Percentiles rank a stretch among this genome's conserved stretches.
Conservation (phyloP, 2,888 invertebrate genomes). For the Eudemis profundana region DNA sequence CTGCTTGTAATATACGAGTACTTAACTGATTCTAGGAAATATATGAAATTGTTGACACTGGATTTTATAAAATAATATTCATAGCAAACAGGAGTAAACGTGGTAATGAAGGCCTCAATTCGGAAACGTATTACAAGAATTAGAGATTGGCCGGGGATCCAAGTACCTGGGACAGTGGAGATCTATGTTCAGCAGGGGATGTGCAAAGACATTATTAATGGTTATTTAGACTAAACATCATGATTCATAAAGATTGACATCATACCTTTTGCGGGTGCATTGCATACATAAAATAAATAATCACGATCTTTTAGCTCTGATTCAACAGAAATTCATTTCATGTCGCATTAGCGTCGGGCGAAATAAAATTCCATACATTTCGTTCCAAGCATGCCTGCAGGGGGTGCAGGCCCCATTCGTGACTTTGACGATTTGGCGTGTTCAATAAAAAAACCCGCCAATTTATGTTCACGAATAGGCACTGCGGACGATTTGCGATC, state of each 20-base stretch:
- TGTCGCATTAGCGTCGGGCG: slow-evolving; percentile 35
- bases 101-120: too few species aligned
- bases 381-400: slow-evolving; percentile 33
- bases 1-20: slow-evolving; percentile 12
- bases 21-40: too few species aligned
- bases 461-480: slow-evolving; percentile 48
- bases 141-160: too few species aligned
- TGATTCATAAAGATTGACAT: background rate
- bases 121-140: too few species aligned
- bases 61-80: too few species aligned
- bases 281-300: slow-evolving; percentile 14
- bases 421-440: slow-evolving; percentile 48
- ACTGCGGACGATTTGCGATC: slow-evolving; percentile 47
- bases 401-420: slow-evolving; percentile 44
- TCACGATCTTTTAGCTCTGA: slow-evolving; percentile 19
- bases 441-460: slow-evolving; percentile 46
- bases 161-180: too few species aligned
- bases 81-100: too few species aligned
- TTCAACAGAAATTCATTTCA: slow-evolving; percentile 40
- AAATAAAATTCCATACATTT: slow-evolving; percentile 40
- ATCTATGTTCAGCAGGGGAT: too few species aligned
- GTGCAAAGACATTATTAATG: too few species aligned
- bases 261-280: background rate
- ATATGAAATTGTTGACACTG: too few species aligned
- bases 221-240: too few species aligned